Conservation (phyloP, 2,113 vertebrate species). For the Seriola quinqueradiata region DNA sequence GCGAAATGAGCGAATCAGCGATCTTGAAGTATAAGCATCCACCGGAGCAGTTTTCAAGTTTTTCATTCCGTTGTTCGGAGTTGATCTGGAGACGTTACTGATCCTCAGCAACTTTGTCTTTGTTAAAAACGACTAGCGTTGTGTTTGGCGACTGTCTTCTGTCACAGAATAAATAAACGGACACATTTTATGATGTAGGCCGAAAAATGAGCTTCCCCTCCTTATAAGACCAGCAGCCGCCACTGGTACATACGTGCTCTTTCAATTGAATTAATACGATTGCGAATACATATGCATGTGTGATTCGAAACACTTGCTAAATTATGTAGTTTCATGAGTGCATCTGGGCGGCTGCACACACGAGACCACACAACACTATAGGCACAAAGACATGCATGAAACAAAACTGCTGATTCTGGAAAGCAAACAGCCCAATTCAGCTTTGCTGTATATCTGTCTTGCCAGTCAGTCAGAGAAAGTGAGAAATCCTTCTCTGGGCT, state of each 20-base stretch:
- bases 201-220: too few species aligned
- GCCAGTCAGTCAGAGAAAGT: conserved; percentile 17
- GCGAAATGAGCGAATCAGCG: too few species aligned
- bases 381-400: not conserved
- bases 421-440: conserved; percentile 12
- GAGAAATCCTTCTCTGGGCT: conserved; percentile 17
- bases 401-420: conserved; percentile 38
- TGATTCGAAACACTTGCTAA: conserved; percentile 19
- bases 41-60: too few species aligned
- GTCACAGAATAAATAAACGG: too few species aligned
- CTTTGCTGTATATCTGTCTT: not conserved
- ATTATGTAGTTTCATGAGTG: conserved; percentile 28
- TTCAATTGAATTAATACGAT: conserved; percentile 43
- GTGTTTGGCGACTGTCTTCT: too few species aligned
- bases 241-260: not conserved
- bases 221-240: too few species aligned
- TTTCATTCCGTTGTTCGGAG: too few species aligned
- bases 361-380: not conserved
- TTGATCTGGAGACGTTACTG: too few species aligned
- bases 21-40: too few species aligned
- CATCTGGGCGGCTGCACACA: not conserved
- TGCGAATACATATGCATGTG: conserved; percentile 44
- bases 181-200: too few species aligned
- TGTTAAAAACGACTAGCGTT: too few species aligned
- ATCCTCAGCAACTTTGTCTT: too few species aligned